Evolutionary conservation across 1,140 invertebrate species (phyloP), one percentile per base, ranked within the genome.

Genomic region (Phymastichus coffea): DNA sequence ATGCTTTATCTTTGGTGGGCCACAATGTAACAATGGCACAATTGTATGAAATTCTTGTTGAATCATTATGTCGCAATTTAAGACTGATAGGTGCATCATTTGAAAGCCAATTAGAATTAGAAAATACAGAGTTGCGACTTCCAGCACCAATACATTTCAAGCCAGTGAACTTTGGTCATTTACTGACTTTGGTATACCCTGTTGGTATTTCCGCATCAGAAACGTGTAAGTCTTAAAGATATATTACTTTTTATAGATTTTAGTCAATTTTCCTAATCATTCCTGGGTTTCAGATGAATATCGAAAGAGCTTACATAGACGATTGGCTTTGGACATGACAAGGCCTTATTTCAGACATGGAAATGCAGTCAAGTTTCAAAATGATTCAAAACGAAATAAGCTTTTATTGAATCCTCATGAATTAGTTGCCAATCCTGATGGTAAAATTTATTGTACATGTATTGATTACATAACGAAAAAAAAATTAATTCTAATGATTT

Each of bases 401-500:
- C 83, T 85, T 37, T 70, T 95, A 20, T 70, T 88, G 7, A 92
- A 93, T 76, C 88, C 90, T 2, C 93, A 97, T 71, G 69, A 84
- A 57, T 81, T 84, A 7, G 69, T 90, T 35, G 54, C 71, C 2
- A 56, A 76, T 61, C 78, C 77, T 53, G 79, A 79, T 67, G 80
- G 86, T 80, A 72, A 8, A 46, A 55, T 22, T 70, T 70, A n/a
- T n/a, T n/a, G n/a, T 52, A n/a, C n/a, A n/a, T n/a, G n/a, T n/a
- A n/a, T n/a, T n/a, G n/a, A n/a, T n/a, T n/a, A n/a, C n/a, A n/a
- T n/a, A n/a, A n/a, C n/a, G n/a, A n/a, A n/a, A n/a, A n/a, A n/a
- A n/a, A n/a, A n/a, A n/a, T n/a, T n/a, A n/a, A n/a, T n/a, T n/a
- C n/a, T n/a, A n/a, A n/a, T n/a, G n/a, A 66, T 69, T 53, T 68